Base-by-base conservation (phyloP, 1,140 invertebrate genomes). In the Sitodiplosis mosellana region DNA sequence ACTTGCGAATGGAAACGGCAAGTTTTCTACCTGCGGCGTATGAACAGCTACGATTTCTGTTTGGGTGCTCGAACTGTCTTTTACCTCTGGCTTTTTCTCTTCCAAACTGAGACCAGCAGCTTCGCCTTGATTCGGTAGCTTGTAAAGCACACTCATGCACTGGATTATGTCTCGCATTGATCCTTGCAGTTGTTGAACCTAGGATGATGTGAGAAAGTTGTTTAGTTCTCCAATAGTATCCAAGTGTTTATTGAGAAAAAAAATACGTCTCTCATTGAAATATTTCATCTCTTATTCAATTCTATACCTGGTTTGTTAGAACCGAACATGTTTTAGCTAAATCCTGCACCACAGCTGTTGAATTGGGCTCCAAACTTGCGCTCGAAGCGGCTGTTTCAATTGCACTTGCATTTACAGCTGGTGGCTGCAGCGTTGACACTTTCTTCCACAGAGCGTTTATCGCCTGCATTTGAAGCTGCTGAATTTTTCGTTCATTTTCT, bases 401-500 rank as follows among this genome's bases (percentile, higher is more conserved):
- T 6, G 12, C 48, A 22, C 43, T 20, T 48, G n/a, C n/a, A n/a
- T n/a, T n/a, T n/a, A n/a, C n/a, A n/a, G n/a, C 42, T n/a, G 12
- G 51, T 38, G 49, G 51, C 56, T 83, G 76, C 47, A 83, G 60
- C 2, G 73, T 74, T 14, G 80, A 80, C 14, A 91, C 83, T 66
- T 90, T 88, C 61, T 87, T 86, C 85, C 87, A 91, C 4, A 92
- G 64, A 7, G 83, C 82, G 59, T 84, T 85, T 50, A 90, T 89
- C 3, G 86, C 86, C 65, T 91, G 86, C 75, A 89, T 84, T 65
- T 91, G 87, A 38, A 91, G 61, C 52, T 85, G 74, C 55, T 89
- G 82, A 38, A 90, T 76, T 56, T 87, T 85, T 43, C 86, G 74
- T 61, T 91, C 87, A 55, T 82, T 85, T 56, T 89, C 84, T 17